Evolutionary conservation across 2,888 invertebrate genomes (phyloP).

Genomic region (Zeuzera pyrina): DNA sequence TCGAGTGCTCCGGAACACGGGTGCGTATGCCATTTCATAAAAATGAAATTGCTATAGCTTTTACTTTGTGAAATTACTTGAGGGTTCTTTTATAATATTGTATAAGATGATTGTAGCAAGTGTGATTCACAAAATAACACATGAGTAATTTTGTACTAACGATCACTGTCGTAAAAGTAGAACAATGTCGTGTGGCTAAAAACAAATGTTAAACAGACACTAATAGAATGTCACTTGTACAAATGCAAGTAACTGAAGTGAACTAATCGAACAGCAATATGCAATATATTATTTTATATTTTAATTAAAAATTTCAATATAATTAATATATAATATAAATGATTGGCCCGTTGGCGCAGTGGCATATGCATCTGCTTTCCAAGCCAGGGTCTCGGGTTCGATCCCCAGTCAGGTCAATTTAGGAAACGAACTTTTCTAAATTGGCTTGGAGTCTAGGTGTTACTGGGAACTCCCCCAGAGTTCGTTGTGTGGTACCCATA

Average conservation of each 20-base stretch:
- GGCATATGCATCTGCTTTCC: too few species aligned
- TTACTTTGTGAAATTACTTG: constrained; percentile 43
- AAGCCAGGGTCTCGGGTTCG: too few species aligned
- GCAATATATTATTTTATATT: too few species aligned
- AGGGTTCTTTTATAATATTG: constrained; percentile 28
- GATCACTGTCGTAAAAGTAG: constrained; percentile 12
- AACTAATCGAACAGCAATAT: constrained; percentile 36
- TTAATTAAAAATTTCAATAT: too few species aligned
- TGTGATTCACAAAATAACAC: constrained; percentile 14
- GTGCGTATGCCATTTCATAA: constrained; percentile 55
- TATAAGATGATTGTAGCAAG: constrained; percentile 14
- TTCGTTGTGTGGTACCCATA: too few species aligned
- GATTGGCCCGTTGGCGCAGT: too few species aligned
- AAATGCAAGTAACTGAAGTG: constrained; percentile 22
- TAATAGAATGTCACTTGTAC: constrained; percentile 11
- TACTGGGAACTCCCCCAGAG: too few species aligned
- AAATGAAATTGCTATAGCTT: constrained; percentile 61
- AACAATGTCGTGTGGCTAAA: constrained; percentile 9
- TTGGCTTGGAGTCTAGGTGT: too few species aligned
- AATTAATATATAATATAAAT: too few species aligned
- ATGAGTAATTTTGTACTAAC: constrained; percentile 12
- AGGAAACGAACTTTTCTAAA: too few species aligned
- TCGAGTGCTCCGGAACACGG: constrained; percentile 44
- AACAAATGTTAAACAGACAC: constrained; percentile 11
- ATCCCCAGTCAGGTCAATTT: too few species aligned